Percentiles rank a stretch among this genome's conserved stretches.
Conservation (phyloP, 2,113 vertebrate species). For the Pelodiscus sinensis region DNA sequence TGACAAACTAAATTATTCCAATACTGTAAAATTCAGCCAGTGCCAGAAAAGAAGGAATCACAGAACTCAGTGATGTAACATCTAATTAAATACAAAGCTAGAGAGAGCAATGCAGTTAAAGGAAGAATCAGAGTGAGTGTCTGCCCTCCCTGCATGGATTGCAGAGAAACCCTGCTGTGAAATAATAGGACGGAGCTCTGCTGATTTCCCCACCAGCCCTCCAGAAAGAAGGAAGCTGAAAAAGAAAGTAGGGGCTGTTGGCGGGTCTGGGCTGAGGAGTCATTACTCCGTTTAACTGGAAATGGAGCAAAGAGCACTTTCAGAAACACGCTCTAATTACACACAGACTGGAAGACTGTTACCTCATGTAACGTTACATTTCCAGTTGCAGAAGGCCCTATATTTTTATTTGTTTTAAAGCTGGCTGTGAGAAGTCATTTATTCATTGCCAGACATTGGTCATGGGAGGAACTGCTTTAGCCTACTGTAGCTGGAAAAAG, state of each 20-base stretch:
- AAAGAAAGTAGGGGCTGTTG: neutral
- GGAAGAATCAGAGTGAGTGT: neutral
- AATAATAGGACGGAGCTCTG: neutral
- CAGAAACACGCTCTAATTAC: neutral
- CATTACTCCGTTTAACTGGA: neutral
- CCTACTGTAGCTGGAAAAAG: neutral
- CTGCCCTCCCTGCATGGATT: neutral
- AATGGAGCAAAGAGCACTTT: neutral
- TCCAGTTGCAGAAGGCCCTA: constrained; percentile 19
- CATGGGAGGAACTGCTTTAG: constrained; percentile 17
- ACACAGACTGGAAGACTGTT: neutral
- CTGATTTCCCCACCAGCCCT: neutral
- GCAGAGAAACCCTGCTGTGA: neutral
- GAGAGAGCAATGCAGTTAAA: neutral
- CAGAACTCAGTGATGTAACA: neutral
- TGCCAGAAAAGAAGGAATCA: neutral
- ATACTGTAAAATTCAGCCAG: neutral
- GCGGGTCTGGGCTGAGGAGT: neutral
- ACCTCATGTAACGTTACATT: neutral
- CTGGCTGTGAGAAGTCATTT: neutral
- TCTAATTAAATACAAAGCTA: neutral
- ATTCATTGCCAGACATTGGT: neutral
- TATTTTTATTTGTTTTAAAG: constrained; percentile 28
- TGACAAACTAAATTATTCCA: neutral
- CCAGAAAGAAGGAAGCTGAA: constrained; percentile 11